These are phyloP conservation scores for Semicossyphus pulcher DNA, from an alignment of 2,113 vertebrate species.

Conservation along the genomic window DNA sequence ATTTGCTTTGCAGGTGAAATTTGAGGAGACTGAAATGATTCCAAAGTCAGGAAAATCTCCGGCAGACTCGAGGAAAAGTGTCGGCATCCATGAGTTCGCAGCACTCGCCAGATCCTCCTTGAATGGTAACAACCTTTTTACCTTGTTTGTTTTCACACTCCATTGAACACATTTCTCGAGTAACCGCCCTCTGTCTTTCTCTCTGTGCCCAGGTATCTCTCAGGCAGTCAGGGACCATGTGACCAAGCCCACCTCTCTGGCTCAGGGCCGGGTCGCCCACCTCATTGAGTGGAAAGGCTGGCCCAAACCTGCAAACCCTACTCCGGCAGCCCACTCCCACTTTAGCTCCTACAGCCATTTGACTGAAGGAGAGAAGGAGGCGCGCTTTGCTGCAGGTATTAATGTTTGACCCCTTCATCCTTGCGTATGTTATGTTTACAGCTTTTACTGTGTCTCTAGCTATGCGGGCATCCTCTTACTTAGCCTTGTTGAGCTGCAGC, in stretches of 20 bases:
- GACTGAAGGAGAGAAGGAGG: conserved; percentile 96
- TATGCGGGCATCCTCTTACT: conserved; percentile 29
- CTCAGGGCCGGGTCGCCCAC: conserved; percentile 96
- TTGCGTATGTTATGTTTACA: background rate
- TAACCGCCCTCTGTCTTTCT: background rate
- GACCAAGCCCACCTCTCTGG: conserved; percentile 98
- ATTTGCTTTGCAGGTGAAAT: conserved; percentile 87
- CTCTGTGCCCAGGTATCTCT: conserved; percentile 87
- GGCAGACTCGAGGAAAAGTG: conserved; percentile 86
- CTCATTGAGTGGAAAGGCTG: conserved; percentile 99
- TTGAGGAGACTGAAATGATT: conserved; percentile 97
- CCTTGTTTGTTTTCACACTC: background rate
- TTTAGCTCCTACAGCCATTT: conserved; percentile 96
- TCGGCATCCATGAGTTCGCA: conserved; percentile 97
- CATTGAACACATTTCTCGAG: background rate
- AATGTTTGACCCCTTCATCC: background rate
- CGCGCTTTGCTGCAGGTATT: conserved; percentile 93
- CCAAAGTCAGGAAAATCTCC: conserved; percentile 90
- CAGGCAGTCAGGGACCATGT: conserved; percentile 98
- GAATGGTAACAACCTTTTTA: conserved; percentile 84
- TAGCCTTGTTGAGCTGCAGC: conserved; percentile 37
- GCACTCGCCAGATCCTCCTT: conserved; percentile 96
- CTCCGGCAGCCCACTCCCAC: conserved; percentile 87
- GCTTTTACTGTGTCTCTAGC: background rate
- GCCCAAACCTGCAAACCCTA: conserved; percentile 90